These are phyloP conservation scores for Pelecanus crispus DNA, from an alignment of 2,113 vertebrate species.

Conservation along the genomic window DNA sequence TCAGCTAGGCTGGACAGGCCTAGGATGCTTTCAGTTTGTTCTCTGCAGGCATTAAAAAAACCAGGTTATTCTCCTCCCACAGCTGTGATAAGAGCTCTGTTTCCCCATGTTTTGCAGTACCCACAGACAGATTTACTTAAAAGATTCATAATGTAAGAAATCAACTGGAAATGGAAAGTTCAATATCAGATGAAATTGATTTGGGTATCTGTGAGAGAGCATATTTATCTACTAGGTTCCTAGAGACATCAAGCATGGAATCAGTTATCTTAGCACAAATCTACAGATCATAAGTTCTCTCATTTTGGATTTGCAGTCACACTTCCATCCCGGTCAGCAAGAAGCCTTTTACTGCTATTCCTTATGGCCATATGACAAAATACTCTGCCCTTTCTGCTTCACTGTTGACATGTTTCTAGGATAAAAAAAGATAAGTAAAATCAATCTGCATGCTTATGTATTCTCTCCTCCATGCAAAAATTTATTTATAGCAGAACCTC, in stretches of 20 bases:
- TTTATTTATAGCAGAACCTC: background rate
- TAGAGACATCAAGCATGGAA: background rate
- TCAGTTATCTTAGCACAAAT: background rate
- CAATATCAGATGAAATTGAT: background rate
- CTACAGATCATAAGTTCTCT: background rate
- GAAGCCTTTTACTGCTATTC: background rate
- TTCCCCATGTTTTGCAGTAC: background rate
- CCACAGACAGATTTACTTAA: background rate
- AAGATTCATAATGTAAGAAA: conserved; percentile 8
- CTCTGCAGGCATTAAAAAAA: background rate
- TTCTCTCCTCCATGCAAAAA: background rate
- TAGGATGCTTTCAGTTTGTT: background rate
- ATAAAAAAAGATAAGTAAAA: background rate
- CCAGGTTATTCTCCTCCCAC: background rate
- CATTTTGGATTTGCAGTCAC: background rate
- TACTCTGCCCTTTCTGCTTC: background rate
- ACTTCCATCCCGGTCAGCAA: background rate
- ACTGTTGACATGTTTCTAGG: background rate
- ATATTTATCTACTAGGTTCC: background rate
- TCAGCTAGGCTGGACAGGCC: background rate
- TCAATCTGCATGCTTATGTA: background rate
- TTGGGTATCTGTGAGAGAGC: background rate
- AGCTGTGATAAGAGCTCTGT: background rate
- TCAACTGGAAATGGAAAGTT: background rate
- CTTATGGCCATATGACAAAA: background rate